Percentiles rank a stretch among this genome's conserved stretches.
These are phyloP conservation scores for Drosophila nigromelanica DNA, from an alignment of 1,140 invertebrate species.

Conservation along the genomic window DNA sequence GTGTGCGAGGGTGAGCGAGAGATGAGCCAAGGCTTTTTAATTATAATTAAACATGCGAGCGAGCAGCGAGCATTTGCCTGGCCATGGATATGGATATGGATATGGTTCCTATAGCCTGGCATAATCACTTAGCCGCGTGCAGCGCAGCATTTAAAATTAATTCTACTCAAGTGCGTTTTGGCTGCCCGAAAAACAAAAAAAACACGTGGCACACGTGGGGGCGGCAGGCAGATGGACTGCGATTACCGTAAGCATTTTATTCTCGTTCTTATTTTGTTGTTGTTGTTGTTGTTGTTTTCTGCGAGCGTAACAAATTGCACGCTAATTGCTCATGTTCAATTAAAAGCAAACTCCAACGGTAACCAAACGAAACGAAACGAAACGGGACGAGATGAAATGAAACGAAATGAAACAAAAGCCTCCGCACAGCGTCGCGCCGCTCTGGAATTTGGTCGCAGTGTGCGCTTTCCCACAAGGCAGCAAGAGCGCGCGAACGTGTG, in stretches of 20 bases:
- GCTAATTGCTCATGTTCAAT: constrained; percentile 83
- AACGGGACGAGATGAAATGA: constrained; percentile 11
- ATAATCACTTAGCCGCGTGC: constrained; percentile 82
- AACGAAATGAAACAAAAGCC: constrained; percentile 8
- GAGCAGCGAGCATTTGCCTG: constrained; percentile 24
- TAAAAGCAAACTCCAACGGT: constrained; percentile 61
- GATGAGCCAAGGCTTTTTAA: constrained; percentile 77
- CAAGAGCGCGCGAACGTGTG: background rate
- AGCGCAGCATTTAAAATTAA: constrained; percentile 83
- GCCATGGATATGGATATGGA: constrained; percentile 9
- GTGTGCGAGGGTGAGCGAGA: constrained; percentile 2
- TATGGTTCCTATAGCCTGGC: constrained; percentile 47
- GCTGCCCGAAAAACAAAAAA: constrained; percentile 40
- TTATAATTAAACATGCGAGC: constrained; percentile 84
- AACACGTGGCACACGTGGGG: constrained; percentile 66
- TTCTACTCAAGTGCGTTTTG: constrained; percentile 82
- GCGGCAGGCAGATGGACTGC: constrained; percentile 21
- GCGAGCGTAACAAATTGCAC: constrained; percentile 80
- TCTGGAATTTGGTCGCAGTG: constrained; percentile 51
- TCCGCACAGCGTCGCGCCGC: background rate
- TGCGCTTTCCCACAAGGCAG: constrained; percentile 42
- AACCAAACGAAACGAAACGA: constrained; percentile 18
- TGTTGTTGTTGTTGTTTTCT: background rate
- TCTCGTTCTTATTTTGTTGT: too few species aligned
- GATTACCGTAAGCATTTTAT: constrained; percentile 62